Conservation (phyloP, 2,888 invertebrate genomes). For the Zaprionus bogoriensis region DNA sequence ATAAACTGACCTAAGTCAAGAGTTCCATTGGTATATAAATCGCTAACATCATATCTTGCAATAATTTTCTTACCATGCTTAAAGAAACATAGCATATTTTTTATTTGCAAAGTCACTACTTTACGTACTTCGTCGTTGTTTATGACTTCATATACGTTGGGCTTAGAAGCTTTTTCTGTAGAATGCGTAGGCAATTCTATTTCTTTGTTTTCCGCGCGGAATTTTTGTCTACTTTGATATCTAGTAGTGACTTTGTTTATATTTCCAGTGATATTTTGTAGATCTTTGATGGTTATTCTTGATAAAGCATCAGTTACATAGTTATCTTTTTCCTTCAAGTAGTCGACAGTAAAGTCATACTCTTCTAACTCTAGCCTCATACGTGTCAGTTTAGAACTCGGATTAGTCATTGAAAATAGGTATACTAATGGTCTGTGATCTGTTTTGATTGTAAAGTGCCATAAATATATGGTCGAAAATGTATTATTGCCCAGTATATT, state of each 20-base stretch:
- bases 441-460: too few species aligned
- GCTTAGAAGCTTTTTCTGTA: too few species aligned
- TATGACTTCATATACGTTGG: too few species aligned
- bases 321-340: not conserved
- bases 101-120: not conserved
- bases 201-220: too few species aligned
- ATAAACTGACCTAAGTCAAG: conserved; percentile 1
- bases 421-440: not conserved
- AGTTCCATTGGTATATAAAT: conserved; percentile 9
- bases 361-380: not conserved
- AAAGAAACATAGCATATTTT: too few species aligned
- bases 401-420: not conserved
- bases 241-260: not conserved
- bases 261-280: not conserved
- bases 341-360: too few species aligned
- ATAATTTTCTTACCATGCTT: too few species aligned
- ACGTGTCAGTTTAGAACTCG: not conserved
- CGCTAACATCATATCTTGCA: too few species aligned
- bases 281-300: conserved; percentile 1
- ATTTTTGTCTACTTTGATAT: conserved; percentile 2
- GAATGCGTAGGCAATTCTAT: too few species aligned
- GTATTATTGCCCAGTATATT: too few species aligned
- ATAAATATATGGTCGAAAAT: too few species aligned
- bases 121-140: too few species aligned
- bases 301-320: conserved; percentile 5